Evolutionary conservation across 2,113 vertebrate species (phyloP).

Genomic region (Platysternon megacephalum): DNA sequence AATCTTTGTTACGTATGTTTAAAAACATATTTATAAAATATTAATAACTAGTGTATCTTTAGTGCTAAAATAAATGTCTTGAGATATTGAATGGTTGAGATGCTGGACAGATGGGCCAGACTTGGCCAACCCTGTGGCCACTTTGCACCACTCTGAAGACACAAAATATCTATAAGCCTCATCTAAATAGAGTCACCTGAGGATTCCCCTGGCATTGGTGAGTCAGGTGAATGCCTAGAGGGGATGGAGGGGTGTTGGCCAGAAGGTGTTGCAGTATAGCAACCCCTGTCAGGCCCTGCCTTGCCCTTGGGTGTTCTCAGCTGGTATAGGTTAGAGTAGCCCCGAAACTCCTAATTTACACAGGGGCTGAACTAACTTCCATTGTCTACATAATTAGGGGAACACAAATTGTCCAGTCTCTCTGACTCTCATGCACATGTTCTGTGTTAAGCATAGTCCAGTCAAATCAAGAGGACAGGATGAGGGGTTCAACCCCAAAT

Average conservation of each 20-base stretch:
- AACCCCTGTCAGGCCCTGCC: not conserved
- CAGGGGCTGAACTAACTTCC: not conserved
- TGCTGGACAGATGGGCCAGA: not conserved
- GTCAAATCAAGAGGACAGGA: not conserved
- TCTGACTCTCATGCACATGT: not conserved
- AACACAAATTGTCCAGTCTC: not conserved
- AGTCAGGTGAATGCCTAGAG: not conserved
- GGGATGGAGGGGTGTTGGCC: not conserved
- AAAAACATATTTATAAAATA: not conserved
- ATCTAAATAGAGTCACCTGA: not conserved
- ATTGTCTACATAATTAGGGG: accelerated
- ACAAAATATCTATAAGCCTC: not conserved
- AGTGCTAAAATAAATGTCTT: not conserved
- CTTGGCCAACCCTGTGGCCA: not conserved
- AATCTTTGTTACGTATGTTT: not conserved
- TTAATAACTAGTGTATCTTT: not conserved
- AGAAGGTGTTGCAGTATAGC: not conserved
- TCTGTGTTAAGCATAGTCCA: not conserved
- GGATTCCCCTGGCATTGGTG: accelerated
- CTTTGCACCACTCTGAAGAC: not conserved
- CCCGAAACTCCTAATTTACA: not conserved
- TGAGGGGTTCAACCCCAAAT: not conserved
- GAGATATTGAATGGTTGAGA: not conserved
- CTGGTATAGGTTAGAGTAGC: not conserved
- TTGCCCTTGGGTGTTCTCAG: not conserved